Evolutionary conservation across 1,140 invertebrate genomes (phyloP), one percentile per base, ranked within the genome.

Genomic region (Anthonomus grandis): DNA sequence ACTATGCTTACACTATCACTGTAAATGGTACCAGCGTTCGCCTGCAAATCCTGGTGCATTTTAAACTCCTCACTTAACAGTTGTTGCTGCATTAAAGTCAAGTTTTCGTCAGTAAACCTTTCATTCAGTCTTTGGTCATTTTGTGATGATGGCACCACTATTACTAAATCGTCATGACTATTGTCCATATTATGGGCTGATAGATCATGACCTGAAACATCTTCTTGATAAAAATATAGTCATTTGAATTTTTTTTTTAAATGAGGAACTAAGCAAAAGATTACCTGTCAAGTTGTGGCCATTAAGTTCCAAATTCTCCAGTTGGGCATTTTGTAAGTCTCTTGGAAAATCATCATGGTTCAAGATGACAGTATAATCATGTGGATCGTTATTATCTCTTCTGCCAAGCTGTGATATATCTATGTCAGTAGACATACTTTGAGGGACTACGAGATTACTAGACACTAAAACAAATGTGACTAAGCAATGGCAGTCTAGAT

Each of bases 251-350:
- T n/a, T n/a, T n/a, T n/a, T n/a, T n/a, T n/a, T n/a, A n/a, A n/a
- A n/a, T n/a, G n/a, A n/a, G n/a, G n/a, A n/a, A n/a, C n/a, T n/a
- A n/a, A n/a, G n/a, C n/a, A n/a, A n/a, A n/a, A n/a, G n/a, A 18
- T 22, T 36, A 48, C 46, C 48, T 37, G 48, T 17, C 47, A 71
- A 60, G 49, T 69, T 64, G 56, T 69, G 64, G 52, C 65, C 62
- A 42, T 54, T 64, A 34, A 71, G 49, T 41, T 67, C 60, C 34
- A 72, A 65, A 41, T 61, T 65, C 25, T 68, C 66, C 36, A 73
- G 58, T 39, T 64, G 51, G 52, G 67, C 64, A 31, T 56, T 50
- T 31, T 61, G 61, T 15, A 69, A n/a, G n/a, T n/a, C n/a, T n/a
- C n/a, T n/a, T n/a, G n/a, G n/a, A n/a, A n/a, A 59, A 47, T 64